Percentiles rank a stretch among this genome's conserved stretches.
Evolutionary conservation across 2,113 vertebrate species (phyloP).

Genomic region (Oophaga pumilio): DNA sequence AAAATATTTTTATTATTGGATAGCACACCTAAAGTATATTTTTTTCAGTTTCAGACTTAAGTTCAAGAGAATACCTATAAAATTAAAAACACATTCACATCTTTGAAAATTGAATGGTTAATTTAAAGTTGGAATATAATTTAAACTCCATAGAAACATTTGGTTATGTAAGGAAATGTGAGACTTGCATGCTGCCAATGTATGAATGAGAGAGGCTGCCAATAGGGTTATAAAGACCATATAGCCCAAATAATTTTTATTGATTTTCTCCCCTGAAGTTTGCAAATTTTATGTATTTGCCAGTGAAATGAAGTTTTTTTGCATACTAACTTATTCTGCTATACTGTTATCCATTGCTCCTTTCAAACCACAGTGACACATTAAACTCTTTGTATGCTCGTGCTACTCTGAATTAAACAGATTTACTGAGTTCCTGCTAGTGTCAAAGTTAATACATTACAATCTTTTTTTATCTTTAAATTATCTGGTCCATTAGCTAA

Average conservation of each 20-base stretch:
- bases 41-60: too few species aligned
- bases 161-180: too few species aligned
- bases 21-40: too few species aligned
- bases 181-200: too few species aligned
- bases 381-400: background rate
- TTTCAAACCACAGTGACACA: background rate
- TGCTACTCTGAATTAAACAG: background rate
- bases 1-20: too few species aligned
- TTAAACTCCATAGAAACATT: too few species aligned
- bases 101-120: too few species aligned
- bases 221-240: too few species aligned
- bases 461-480: constrained; percentile 25
- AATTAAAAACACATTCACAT: too few species aligned
- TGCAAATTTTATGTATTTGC: background rate
- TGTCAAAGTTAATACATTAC: constrained; percentile 23
- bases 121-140: too few species aligned
- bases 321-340: background rate
- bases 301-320: background rate
- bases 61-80: too few species aligned
- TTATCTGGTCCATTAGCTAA: background rate
- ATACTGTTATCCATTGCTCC: background rate
- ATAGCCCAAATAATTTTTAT: background rate
- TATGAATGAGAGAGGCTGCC: too few species aligned
- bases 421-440: constrained; percentile 14
- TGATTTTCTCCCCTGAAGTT: background rate